Conservation (phyloP, 1,140 invertebrate species). For the Cotesia vestalis region DNA sequence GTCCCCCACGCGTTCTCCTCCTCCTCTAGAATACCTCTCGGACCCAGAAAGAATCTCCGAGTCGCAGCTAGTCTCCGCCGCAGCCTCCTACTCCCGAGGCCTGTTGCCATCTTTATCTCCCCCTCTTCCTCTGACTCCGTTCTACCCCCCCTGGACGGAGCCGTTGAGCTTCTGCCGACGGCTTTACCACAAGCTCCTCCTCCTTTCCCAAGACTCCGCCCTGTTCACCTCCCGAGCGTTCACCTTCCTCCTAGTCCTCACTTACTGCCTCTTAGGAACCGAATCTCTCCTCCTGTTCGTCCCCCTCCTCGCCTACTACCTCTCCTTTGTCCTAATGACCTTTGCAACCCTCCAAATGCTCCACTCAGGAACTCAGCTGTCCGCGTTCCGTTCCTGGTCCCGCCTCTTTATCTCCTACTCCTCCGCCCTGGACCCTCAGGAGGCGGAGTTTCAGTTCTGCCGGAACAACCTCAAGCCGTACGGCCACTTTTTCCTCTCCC, state of each 20-base stretch:
- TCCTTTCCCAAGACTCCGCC: slow-evolving; percentile 61
- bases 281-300: slow-evolving; percentile 74
- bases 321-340: slow-evolving; percentile 77
- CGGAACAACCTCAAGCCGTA: slow-evolving; percentile 83
- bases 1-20: background rate
- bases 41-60: slow-evolving; percentile 77
- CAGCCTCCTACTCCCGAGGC: slow-evolving; percentile 81
- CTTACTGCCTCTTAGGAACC: slow-evolving; percentile 74
- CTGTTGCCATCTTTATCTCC: slow-evolving; percentile 80
- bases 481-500: slow-evolving; percentile 78
- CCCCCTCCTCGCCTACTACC: slow-evolving; percentile 76
- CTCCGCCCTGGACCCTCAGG: slow-evolving; percentile 75
- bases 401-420: slow-evolving; percentile 79
- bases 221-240: slow-evolving; percentile 71
- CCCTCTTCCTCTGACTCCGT: slow-evolving; percentile 74
- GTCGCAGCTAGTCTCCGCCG: slow-evolving; percentile 81
- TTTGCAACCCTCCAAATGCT: slow-evolving; percentile 83
- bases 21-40: slow-evolving; percentile 31
- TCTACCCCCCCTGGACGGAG: slow-evolving; percentile 76
- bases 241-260: slow-evolving; percentile 72
- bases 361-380: slow-evolving; percentile 76
- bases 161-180: slow-evolving; percentile 74
- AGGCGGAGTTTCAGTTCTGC: slow-evolving; percentile 84
- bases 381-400: slow-evolving; percentile 81
- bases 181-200: slow-evolving; percentile 43